Evolutionary conservation across 2,888 invertebrate genomes (phyloP).

Genomic region (Anagyrus pseudococci): DNA sequence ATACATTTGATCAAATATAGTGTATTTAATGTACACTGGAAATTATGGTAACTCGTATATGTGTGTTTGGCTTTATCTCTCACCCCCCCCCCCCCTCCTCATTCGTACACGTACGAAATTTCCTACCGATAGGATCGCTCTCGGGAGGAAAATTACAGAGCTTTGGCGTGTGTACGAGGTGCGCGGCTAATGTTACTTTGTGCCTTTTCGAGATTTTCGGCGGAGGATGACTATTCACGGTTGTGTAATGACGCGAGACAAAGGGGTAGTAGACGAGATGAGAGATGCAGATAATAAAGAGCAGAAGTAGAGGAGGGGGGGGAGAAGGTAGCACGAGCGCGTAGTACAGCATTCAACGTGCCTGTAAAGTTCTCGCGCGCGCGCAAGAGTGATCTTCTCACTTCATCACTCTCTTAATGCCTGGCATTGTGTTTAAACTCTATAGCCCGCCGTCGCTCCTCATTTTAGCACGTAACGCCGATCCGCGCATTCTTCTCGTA

Average conservation of each 20-base stretch:
- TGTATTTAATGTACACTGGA: no score
- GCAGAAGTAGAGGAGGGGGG: neutral
- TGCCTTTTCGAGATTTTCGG: conserved; percentile 17
- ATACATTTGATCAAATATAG: no score
- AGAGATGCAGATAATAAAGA: neutral
- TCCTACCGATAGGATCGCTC: conserved; percentile 2
- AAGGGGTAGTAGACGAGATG: neutral
- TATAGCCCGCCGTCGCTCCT: no score
- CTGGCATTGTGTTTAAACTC: no score
- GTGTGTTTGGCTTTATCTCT: no score
- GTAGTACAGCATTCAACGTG: no score
- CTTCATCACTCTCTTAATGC: no score
- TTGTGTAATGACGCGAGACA: conserved; percentile 23
- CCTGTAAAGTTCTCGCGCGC: no score
- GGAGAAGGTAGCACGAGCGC: neutral
- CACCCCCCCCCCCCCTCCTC: neutral
- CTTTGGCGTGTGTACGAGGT: neutral
- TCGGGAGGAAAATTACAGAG: conserved; percentile 10
- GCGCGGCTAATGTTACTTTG: neutral
- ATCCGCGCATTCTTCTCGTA: no score
- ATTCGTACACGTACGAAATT: neutral
- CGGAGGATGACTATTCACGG: conserved; percentile 14
- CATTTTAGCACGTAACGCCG: no score
- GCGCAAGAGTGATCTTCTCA: no score
- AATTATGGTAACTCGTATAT: no score